Evolutionary conservation across 1,140 invertebrate species (phyloP).

Genomic region (Neodiprion virginianus): DNA sequence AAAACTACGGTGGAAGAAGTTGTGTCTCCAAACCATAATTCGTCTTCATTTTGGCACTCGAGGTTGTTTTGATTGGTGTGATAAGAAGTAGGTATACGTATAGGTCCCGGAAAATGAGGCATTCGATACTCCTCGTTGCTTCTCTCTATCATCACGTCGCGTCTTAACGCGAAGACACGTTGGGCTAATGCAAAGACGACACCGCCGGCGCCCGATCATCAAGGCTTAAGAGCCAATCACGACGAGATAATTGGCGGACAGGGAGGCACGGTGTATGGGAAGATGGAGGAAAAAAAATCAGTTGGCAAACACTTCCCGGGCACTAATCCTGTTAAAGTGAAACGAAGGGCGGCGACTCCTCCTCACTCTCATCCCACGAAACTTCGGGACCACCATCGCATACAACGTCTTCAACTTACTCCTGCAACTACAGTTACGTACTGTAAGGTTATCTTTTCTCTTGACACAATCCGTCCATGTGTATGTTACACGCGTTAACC

Average conservation of each 20-base stretch:
- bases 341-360: background rate
- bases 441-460: background rate
- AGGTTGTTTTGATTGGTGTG: no score
- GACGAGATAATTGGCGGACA: conserved; percentile 41
- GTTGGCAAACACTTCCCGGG: conserved; percentile 47
- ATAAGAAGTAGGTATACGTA: no score
- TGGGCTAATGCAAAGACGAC: background rate
- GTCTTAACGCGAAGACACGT: background rate
- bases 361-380: background rate
- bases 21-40: no score
- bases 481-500: no score
- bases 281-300: conserved; percentile 38
- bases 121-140: no score
- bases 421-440: background rate
- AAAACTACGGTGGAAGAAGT: no score
- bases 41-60: no score
- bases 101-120: no score
- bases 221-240: conserved; percentile 39
- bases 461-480: background rate
- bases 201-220: background rate
- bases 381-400: background rate
- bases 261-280: conserved; percentile 8
- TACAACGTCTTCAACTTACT: background rate
- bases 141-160: no score
- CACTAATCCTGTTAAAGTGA: conserved; percentile 41